Percentiles rank a stretch among this genome's conserved stretches.
Conservation (phyloP, 1,140 invertebrate species). For the Drosophila orosa region DNA sequence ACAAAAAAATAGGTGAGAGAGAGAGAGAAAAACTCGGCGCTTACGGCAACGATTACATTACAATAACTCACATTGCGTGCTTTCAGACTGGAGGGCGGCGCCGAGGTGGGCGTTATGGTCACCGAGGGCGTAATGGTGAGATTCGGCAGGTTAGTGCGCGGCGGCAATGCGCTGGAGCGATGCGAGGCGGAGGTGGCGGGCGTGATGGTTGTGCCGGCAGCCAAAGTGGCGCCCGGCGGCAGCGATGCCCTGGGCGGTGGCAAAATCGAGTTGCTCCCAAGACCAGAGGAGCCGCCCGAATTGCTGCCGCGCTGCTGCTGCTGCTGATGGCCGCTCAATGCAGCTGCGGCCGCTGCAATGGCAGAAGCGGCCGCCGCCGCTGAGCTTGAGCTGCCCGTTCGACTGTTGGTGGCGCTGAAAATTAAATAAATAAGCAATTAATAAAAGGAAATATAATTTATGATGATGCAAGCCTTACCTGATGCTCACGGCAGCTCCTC, state of each 20-base stretch:
- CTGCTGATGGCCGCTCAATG: constrained; percentile 46
- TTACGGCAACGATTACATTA: constrained; percentile 84
- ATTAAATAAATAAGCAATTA: neutral
- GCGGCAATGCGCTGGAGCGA: constrained; percentile 69
- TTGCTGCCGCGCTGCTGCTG: constrained; percentile 56
- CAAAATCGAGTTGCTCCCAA: constrained; percentile 61
- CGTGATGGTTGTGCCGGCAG: constrained; percentile 84
- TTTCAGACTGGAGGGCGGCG: constrained; percentile 86
- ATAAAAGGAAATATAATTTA: too few relatives aligned
- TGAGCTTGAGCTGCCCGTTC: constrained; percentile 56
- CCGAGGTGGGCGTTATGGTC: constrained; percentile 89
- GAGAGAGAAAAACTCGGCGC: constrained; percentile 72
- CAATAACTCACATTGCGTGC: constrained; percentile 84
- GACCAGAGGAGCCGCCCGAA: constrained; percentile 3
- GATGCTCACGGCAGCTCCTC: constrained; percentile 75
- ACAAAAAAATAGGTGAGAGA: constrained; percentile 25
- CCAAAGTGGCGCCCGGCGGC: constrained; percentile 86
- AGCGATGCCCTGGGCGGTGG: constrained; percentile 84
- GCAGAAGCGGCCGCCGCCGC: constrained; percentile 57
- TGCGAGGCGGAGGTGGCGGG: constrained; percentile 71
- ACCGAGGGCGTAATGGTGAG: constrained; percentile 88
- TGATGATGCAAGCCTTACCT: constrained; percentile 43
- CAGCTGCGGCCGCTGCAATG: constrained; percentile 61
- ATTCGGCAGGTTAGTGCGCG: constrained; percentile 83
- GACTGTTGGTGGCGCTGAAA: constrained; percentile 66